Base-by-base conservation (phyloP, 2,888 invertebrate genomes). In the Coelinius sp. region DNA sequence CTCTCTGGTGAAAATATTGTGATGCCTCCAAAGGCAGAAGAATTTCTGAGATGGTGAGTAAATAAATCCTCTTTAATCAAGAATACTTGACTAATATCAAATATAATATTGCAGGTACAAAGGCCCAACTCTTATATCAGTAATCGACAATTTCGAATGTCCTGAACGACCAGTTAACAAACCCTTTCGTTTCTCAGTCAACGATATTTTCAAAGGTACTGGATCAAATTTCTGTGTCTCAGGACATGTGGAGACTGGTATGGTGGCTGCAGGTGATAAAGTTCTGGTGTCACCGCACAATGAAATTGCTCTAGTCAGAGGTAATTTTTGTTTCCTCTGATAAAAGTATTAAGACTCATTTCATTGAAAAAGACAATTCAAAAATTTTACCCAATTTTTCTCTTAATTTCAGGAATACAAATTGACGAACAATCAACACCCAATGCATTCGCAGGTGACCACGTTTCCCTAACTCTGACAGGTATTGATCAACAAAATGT, bases 1-100 rank as follows among this genome's bases (percentile, higher is more conserved):
- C 89, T 99, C n/a, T 94, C 94, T 0, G 99, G 99, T 8, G 96
- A 97, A 86, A 99, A 99, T 89, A 90, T 98, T 69, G 91, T 92
- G 0, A 91, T 92, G 73, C 88, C 91, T 65, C 91, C 95, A 0
- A 91, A 90, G 44, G 93, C 93, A 83, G 89, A 90, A 73, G 91
- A 90, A 79, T 89, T 92, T 53, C 88, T 89, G 77, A 91, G 89
- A 81, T 97, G 91, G 94, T 87, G 77, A 79, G 73, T 17, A 38
- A 38, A 41, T 1, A 5, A n/a, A 41, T 5, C 4, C n/a, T 41
- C n/a, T n/a, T 41, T 10, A n/a, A 5, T 12, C 12, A 14, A 17
- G n/a, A 59, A 59, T 24, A 46, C 2, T 14, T 24, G 53, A 65
- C 66, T 46, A 17, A 62, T 44, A 68, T 46, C 14, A 27, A 62